Evolutionary conservation across 35 echinoderm and acorn worm species (phyloP).

Genomic region (Ophioderma brevispina): DNA sequence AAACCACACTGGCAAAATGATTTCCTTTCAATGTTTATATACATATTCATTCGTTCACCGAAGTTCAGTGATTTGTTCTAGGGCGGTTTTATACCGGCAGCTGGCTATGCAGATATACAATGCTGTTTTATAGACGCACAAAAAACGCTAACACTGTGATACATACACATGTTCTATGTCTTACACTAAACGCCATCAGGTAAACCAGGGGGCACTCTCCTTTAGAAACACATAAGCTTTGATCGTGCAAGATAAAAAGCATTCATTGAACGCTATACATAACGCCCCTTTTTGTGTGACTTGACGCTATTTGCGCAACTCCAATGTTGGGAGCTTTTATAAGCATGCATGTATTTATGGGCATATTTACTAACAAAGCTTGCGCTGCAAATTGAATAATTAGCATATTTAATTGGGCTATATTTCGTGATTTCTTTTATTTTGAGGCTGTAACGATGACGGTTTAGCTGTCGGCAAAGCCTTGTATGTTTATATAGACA

Average conservation of each 20-base stretch:
- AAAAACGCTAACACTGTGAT: not conserved
- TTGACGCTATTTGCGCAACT: not conserved
- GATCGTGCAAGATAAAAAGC: not conserved
- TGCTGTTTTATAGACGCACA: not conserved
- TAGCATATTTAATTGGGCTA: not conserved
- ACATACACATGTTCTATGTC: slow-evolving; percentile 9
- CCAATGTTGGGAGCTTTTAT: not conserved
- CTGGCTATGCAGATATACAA: not conserved
- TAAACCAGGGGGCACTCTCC: not conserved
- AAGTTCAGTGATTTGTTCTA: slow-evolving; percentile 1
- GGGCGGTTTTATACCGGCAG: not conserved
- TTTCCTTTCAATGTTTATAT: too few relatives aligned
- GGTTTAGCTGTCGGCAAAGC: not conserved
- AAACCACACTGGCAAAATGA: too few relatives aligned
- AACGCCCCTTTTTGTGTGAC: not conserved
- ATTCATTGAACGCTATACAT: not conserved
- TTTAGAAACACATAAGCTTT: not conserved
- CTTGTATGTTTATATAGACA: not conserved
- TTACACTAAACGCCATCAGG: not conserved
- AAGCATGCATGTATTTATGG: not conserved
- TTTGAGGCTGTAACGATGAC: not conserved
- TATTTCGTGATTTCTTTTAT: not conserved
- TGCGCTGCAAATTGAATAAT: not conserved
- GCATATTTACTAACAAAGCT: slow-evolving; percentile 6
- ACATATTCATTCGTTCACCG: not conserved